A percentile compares a stretch with the other conserved stretches of the same genome.
phyloP scores from a whole-genome alignment of 2,113 vertebrate genomes.

The Nycticebus coucang region DNA sequence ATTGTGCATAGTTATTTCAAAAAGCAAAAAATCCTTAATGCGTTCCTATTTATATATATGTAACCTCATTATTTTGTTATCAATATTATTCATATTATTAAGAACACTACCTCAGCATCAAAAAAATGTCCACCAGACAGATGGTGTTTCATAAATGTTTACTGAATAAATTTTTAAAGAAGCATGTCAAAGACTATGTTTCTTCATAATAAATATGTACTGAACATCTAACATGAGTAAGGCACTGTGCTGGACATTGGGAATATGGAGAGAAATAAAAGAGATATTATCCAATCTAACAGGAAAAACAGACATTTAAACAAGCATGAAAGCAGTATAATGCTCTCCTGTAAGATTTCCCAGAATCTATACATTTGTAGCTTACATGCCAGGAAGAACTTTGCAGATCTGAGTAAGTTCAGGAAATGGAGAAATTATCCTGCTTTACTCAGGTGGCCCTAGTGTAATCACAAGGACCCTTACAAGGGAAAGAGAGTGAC shows the following conservation, averaged over 20 bases:
- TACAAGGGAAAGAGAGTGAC: not conserved
- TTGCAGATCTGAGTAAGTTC: not conserved
- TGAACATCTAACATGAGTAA: not conserved
- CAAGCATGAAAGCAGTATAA: not conserved
- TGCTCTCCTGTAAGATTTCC: not conserved
- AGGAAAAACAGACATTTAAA: not conserved
- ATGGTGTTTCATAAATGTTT: not conserved
- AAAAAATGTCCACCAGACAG: not conserved
- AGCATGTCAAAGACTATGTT: not conserved
- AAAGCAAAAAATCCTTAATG: not conserved
- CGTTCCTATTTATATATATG: not conserved
- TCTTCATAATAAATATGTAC: conserved; percentile 15
- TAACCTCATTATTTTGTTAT: not conserved
- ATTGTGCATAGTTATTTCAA: not conserved
- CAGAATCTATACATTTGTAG: not conserved
- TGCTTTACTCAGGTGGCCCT: not conserved
- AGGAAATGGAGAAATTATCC: not conserved
- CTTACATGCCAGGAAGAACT: not conserved
- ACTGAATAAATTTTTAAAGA: not conserved
- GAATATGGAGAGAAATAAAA: not conserved
- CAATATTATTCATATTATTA: not conserved
- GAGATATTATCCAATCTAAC: not conserved
- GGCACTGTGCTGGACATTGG: not conserved
- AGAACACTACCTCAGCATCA: not conserved
- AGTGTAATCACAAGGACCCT: not conserved